Evolutionary conservation across 2,797 vertebrate species (phyloP).

Genomic region (Brachyrhaphis roseni): DNA sequence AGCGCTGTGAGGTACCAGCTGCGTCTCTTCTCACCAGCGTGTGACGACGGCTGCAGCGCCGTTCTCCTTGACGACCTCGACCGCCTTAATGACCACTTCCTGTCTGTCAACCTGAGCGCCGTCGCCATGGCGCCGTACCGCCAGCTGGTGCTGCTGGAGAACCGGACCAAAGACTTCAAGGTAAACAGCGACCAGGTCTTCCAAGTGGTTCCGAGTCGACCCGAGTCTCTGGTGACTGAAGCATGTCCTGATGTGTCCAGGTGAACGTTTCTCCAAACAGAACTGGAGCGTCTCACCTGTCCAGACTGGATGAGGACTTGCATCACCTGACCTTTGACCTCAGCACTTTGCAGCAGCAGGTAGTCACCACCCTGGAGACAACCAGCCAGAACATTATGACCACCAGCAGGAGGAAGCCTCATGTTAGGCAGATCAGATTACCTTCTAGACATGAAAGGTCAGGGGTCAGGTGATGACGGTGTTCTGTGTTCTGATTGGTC

Average conservation of each 20-base stretch:
- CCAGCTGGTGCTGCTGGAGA: constrained; percentile 83
- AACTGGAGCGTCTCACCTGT: constrained; percentile 51
- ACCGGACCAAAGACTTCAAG: constrained; percentile 78
- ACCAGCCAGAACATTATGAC: constrained; percentile 4
- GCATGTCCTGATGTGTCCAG: constrained; percentile 26
- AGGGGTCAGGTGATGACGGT: background rate
- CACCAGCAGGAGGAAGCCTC: background rate
- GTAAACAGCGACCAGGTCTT: constrained; percentile 62
- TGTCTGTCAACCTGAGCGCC: constrained; percentile 82
- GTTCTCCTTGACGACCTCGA: constrained; percentile 84
- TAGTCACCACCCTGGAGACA: constrained; percentile 40
- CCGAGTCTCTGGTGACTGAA: background rate
- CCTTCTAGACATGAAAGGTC: too few species aligned
- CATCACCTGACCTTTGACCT: constrained; percentile 69
- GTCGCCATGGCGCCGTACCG: constrained; percentile 74
- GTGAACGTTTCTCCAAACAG: constrained; percentile 47
- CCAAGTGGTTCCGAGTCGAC: background rate
- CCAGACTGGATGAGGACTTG: constrained; percentile 65
- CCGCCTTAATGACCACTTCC: constrained; percentile 52
- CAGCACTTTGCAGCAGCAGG: constrained; percentile 77
- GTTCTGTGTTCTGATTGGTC: constrained; percentile 36
- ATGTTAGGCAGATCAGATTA: too few species aligned
- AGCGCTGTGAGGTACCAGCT: background rate
- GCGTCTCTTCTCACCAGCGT: constrained; percentile 77
- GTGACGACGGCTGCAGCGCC: constrained; percentile 88